Evolutionary conservation across 2,888 invertebrate genomes (phyloP).

Genomic region (Leptinotarsa tumamoca): DNA sequence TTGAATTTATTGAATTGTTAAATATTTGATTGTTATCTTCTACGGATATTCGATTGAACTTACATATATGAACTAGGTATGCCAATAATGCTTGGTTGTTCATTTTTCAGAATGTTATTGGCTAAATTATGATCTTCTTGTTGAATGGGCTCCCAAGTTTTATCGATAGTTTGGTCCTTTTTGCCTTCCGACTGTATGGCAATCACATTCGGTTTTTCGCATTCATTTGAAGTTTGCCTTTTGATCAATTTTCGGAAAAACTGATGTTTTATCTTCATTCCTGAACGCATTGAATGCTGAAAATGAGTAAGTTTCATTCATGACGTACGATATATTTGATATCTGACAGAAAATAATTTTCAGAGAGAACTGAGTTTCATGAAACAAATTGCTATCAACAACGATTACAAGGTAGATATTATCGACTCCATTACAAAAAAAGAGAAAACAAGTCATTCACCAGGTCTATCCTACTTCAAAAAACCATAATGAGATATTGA

Average conservation of each 20-base stretch:
- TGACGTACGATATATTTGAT: not conserved
- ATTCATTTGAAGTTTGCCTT: slow-evolving; percentile 23
- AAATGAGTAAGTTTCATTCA: slow-evolving; percentile 20
- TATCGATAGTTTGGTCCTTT: slow-evolving; percentile 20
- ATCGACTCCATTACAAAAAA: too few species aligned
- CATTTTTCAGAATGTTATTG: slow-evolving; percentile 7
- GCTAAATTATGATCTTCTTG: slow-evolving; percentile 12
- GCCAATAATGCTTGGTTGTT: not conserved
- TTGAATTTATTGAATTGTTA: not conserved
- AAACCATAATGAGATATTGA: too few species aligned
- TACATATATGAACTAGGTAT: slow-evolving; percentile 36
- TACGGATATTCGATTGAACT: slow-evolving; percentile 11
- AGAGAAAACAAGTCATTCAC: too few species aligned
- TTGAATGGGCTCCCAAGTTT: slow-evolving; percentile 24
- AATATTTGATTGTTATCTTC: too few species aligned
- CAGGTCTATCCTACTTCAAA: too few species aligned
- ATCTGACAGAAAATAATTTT: too few species aligned
- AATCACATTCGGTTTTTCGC: not conserved
- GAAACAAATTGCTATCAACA: too few species aligned
- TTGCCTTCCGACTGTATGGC: slow-evolving; percentile 13
- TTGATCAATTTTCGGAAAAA: slow-evolving; percentile 44
- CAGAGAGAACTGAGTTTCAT: too few species aligned
- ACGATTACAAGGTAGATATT: too few species aligned
- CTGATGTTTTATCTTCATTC: slow-evolving; percentile 34
- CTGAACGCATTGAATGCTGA: slow-evolving; percentile 40